Evolutionary conservation across 2,113 vertebrate species (phyloP).

Genomic region (Limnothrissa miodon): DNA sequence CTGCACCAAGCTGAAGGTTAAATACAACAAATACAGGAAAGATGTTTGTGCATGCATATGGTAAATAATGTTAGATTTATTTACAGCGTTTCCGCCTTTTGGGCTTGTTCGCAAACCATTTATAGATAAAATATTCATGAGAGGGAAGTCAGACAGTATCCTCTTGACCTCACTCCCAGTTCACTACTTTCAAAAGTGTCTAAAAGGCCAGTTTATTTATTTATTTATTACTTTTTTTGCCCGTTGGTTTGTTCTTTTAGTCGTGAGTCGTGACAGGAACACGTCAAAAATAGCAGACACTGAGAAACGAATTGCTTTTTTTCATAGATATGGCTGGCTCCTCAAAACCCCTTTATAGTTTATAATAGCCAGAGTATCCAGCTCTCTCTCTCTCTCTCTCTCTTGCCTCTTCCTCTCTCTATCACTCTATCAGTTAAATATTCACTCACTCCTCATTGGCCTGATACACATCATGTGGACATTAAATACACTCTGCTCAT

Average conservation of each 20-base stretch:
- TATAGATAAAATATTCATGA: conserved; percentile 31
- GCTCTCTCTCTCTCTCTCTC: neutral
- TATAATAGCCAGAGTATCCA: neutral
- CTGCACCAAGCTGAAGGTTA: neutral
- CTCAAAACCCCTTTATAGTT: neutral
- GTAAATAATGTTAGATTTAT: conserved; percentile 17
- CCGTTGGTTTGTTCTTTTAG: neutral
- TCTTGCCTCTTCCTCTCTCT: neutral
- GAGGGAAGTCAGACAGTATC: conserved; percentile 10
- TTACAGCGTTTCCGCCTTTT: neutral
- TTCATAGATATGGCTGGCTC: neutral
- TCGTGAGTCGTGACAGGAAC: neutral
- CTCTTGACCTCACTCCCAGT: neutral
- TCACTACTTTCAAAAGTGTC: neutral
- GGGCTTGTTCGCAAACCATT: conserved; percentile 6
- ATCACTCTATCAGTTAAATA: neutral
- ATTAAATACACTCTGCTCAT: neutral
- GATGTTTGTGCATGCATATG: neutral
- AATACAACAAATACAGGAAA: neutral
- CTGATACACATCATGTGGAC: neutral
- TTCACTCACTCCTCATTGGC: neutral
- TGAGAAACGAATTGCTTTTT: neutral
- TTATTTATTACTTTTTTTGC: conserved; percentile 5
- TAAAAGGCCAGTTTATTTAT: conserved; percentile 9
- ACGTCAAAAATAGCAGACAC: neutral